These are phyloP conservation scores for Schrankia costaestrigalis DNA, from an alignment of 2,888 invertebrate genomes.

Conservation along the genomic window DNA sequence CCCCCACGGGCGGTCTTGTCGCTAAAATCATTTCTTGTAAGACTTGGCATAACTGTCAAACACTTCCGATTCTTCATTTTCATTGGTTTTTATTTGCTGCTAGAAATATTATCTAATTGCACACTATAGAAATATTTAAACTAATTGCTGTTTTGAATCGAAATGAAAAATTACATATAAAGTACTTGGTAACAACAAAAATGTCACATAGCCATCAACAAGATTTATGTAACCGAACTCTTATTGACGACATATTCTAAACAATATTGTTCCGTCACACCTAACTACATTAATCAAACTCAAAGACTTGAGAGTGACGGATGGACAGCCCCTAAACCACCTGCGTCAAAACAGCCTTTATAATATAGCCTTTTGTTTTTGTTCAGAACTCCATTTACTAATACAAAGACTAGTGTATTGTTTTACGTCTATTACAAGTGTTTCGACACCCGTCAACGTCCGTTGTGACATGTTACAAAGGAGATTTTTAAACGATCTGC, in stretches of 20 bases:
- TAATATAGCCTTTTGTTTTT: slow-evolving; percentile 65
- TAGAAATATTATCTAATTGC: too few species aligned
- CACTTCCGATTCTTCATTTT: too few species aligned
- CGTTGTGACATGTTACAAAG: slow-evolving; percentile 60
- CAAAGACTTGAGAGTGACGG: slow-evolving; percentile 46
- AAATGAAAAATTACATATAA: too few species aligned
- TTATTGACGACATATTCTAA: slow-evolving; percentile 35
- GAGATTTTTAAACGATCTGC: slow-evolving; percentile 40
- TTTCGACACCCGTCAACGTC: slow-evolving; percentile 72
- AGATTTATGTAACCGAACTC: slow-evolving; percentile 31
- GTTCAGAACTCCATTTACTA: slow-evolving; percentile 52
- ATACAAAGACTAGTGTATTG: slow-evolving; percentile 59
- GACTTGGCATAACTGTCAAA: too few species aligned
- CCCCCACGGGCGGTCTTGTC: too few species aligned
- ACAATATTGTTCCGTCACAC: slow-evolving; percentile 39
- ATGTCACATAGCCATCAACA: background rate
- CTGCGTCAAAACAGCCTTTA: slow-evolving; percentile 62
- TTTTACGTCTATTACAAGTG: slow-evolving; percentile 58
- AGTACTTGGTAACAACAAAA: too few species aligned
- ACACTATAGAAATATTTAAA: too few species aligned
- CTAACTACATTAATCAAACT: slow-evolving; percentile 62
- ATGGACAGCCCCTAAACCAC: slow-evolving; percentile 59
- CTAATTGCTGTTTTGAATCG: too few species aligned
- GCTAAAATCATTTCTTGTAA: too few species aligned
- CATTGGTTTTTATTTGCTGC: too few species aligned